These are phyloP conservation scores for Eumacrocentrus americanus DNA, from an alignment of 2,888 invertebrate species.

Conservation along the genomic window DNA sequence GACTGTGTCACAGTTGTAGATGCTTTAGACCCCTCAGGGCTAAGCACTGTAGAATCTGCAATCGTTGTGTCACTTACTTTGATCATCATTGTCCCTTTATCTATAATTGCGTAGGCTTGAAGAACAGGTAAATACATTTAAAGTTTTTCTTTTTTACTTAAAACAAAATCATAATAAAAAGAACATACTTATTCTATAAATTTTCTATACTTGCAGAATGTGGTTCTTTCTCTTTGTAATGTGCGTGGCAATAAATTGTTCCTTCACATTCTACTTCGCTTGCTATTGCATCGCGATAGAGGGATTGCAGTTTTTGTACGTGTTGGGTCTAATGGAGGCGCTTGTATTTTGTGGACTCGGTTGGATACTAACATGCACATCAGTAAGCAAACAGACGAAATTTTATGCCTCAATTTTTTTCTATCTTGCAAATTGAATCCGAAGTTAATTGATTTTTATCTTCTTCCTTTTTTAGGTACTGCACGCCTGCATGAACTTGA, in stretches of 20 bases:
- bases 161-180: conserved; percentile 3
- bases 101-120: conserved; percentile 91
- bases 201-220: conserved; percentile 66
- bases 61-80: conserved; percentile 86
- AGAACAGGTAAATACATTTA: conserved; percentile 69
- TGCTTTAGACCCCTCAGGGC: conserved; percentile 86
- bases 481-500: conserved; percentile 91
- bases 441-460: background rate
- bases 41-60: conserved; percentile 91
- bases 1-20: conserved; percentile 89
- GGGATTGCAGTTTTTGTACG: conserved; percentile 83
- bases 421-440: background rate
- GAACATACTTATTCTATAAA: background rate
- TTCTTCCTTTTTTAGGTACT: conserved; percentile 71
- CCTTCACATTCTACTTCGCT: conserved; percentile 86
- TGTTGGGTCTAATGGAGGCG: conserved; percentile 82
- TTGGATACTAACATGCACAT: conserved; percentile 86
- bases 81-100: conserved; percentile 97
- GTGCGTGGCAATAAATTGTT: conserved; percentile 86
- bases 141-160: background rate
- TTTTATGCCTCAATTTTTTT: background rate
- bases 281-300: conserved; percentile 85
- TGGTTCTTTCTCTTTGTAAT: conserved; percentile 92
- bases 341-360: conserved; percentile 85
- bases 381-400: conserved; percentile 67